A percentile compares a stretch with the other conserved stretches of the same genome.
These are phyloP conservation scores for Triplophysa dalaica DNA, from an alignment of 2,113 vertebrate species.

Conservation along the genomic window DNA sequence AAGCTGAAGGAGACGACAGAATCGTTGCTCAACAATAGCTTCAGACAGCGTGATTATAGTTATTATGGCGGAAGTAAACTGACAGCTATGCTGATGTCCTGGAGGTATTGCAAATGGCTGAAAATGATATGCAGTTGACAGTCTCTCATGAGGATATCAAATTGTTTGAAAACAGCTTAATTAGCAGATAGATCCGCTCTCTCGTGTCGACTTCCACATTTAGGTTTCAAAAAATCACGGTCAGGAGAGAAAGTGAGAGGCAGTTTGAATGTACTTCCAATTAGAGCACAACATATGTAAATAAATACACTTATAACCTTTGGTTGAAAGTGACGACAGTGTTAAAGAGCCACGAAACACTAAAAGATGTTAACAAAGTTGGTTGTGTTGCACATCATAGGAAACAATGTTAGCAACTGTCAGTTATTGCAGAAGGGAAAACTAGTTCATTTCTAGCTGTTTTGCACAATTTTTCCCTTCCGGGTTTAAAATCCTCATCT, in stretches of 20 bases:
- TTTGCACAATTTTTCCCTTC: too few species aligned
- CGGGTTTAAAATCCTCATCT: too few species aligned
- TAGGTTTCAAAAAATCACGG: slow-evolving; percentile 10
- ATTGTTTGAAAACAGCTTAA: slow-evolving; percentile 51
- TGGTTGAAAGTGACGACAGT: neutral
- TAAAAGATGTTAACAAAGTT: too few species aligned
- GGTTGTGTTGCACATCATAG: too few species aligned
- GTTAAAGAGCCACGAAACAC: too few species aligned
- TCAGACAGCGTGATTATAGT: slow-evolving; percentile 21
- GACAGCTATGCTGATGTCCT: slow-evolving; percentile 24
- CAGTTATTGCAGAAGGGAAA: too few species aligned
- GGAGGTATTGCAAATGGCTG: slow-evolving; percentile 34
- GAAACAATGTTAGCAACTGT: too few species aligned
- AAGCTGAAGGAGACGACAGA: slow-evolving; percentile 16
- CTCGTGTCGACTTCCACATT: neutral
- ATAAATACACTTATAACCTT: neutral
- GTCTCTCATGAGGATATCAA: slow-evolving; percentile 35
- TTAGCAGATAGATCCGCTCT: slow-evolving; percentile 32
- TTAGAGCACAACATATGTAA: neutral
- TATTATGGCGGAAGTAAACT: slow-evolving; percentile 20
- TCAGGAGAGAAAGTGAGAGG: neutral
- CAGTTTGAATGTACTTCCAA: slow-evolving; percentile 1
- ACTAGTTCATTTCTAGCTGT: too few species aligned
- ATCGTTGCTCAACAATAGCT: slow-evolving; percentile 11
- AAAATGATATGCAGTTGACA: slow-evolving; percentile 2